A percentile compares a stretch with the other conserved stretches of the same genome.
Evolutionary conservation across 1,140 invertebrate species (phyloP).

Genomic region (Rhopalosiphum maidis): DNA sequence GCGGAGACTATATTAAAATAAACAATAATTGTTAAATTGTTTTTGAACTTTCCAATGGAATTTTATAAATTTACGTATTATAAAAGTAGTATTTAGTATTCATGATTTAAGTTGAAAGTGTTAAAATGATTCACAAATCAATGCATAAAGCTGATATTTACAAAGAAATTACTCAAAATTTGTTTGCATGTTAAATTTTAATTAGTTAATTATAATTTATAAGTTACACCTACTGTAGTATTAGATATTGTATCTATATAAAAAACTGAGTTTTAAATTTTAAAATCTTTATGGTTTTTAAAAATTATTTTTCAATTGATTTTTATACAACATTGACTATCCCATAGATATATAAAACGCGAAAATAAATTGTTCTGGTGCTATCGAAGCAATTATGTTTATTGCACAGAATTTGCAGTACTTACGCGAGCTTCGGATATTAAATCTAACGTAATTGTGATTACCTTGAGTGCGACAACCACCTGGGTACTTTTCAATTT

Average conservation of each 20-base stretch:
- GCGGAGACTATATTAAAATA: not conserved
- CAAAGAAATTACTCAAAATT: not conserved
- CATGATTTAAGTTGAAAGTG: not conserved
- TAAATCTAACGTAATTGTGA: slow-evolving; percentile 20
- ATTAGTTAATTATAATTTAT: not conserved
- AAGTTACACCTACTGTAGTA: not conserved
- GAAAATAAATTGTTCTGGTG: not conserved
- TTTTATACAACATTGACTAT: not conserved
- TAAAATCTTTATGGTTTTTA: no score
- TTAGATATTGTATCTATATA: not conserved
- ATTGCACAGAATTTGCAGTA: not conserved
- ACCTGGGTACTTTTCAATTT: slow-evolving; percentile 41
- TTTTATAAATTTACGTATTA: not conserved
- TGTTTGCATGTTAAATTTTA: not conserved
- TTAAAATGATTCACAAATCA: not conserved
- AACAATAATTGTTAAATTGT: not conserved
- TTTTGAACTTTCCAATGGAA: not conserved
- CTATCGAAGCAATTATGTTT: slow-evolving; percentile 24
- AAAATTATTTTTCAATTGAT: not conserved
- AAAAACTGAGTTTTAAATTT: not conserved
- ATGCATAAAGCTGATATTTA: not conserved
- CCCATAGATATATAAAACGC: not conserved
- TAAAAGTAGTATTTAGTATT: no score
- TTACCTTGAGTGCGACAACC: slow-evolving; percentile 21
- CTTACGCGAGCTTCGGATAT: not conserved